Conservation (phyloP, 1,140 invertebrate species). For the Leucophenga varia region DNA sequence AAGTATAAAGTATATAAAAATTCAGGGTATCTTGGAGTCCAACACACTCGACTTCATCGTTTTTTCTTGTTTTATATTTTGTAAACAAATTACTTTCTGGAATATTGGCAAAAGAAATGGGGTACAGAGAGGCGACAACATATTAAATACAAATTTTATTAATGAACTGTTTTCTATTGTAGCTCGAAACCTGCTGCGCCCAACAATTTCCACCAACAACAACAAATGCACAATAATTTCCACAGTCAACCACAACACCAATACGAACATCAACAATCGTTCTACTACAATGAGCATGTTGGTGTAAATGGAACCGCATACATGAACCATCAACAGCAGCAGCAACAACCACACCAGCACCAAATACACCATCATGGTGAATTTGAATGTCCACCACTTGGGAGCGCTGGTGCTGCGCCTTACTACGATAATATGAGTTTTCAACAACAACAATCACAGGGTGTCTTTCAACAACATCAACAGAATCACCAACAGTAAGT, state of each 20-base stretch:
- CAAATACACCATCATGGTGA: constrained; percentile 34
- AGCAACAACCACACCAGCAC: constrained; percentile 33
- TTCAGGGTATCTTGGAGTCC: too few relatives aligned
- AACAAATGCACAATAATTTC: constrained; percentile 33
- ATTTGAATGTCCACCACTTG: constrained; percentile 36
- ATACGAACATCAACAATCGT: constrained; percentile 1
- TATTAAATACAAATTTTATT: too few relatives aligned
- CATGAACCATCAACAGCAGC: constrained; percentile 41
- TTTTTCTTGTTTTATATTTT: too few relatives aligned
- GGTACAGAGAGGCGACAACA: too few relatives aligned
- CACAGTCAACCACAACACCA: constrained; percentile 18
- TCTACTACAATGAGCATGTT: constrained; percentile 44
- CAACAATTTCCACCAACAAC: constrained; percentile 34
- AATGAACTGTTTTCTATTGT: too few relatives aligned
- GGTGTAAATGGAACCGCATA: constrained; percentile 28
- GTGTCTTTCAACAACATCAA: constrained; percentile 36
- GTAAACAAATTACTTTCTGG: too few relatives aligned
- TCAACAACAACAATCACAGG: constrained; percentile 30
- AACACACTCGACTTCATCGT: too few relatives aligned
- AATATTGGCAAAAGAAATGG: too few relatives aligned
- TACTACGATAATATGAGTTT: constrained; percentile 53
- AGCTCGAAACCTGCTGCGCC: constrained; percentile 8
- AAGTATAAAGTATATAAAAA: too few relatives aligned
- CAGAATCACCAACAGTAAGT: constrained; percentile 45
- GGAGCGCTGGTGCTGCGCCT: constrained; percentile 14